These are phyloP conservation scores for Opisthocomus hoazin DNA, from an alignment of 2,113 vertebrate species.

Conservation along the genomic window DNA sequence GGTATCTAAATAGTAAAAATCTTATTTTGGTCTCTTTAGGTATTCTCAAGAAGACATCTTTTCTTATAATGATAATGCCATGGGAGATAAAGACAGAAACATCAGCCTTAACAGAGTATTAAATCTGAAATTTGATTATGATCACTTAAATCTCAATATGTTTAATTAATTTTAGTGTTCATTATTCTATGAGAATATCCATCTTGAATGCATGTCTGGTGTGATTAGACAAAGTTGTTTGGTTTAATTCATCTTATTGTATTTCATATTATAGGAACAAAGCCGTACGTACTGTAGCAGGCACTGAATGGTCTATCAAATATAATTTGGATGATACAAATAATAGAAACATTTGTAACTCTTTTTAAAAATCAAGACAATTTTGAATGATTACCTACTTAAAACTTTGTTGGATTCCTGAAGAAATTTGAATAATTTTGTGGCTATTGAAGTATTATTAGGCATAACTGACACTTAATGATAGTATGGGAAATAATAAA, in stretches of 20 bases:
- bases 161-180: constrained; percentile 11
- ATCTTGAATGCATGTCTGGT: background rate
- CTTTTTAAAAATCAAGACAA: background rate
- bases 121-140: constrained; percentile 1
- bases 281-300: background rate
- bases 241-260: background rate
- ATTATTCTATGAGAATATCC: background rate
- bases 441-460: background rate
- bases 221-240: background rate
- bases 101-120: background rate
- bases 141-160: background rate
- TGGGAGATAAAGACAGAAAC: background rate
- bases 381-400: background rate
- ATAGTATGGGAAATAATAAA: background rate
- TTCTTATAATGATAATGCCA: background rate
- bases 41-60: background rate
- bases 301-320: background rate
- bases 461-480: background rate
- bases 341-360: background rate
- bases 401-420: background rate
- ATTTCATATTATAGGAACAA: background rate
- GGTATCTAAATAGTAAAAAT: background rate
- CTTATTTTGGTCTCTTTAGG: background rate
- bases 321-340: background rate
- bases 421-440: background rate